Evolutionary conservation across 2,797 vertebrate species (phyloP).

Genomic region (Pseudochaenichthys georgianus): DNA sequence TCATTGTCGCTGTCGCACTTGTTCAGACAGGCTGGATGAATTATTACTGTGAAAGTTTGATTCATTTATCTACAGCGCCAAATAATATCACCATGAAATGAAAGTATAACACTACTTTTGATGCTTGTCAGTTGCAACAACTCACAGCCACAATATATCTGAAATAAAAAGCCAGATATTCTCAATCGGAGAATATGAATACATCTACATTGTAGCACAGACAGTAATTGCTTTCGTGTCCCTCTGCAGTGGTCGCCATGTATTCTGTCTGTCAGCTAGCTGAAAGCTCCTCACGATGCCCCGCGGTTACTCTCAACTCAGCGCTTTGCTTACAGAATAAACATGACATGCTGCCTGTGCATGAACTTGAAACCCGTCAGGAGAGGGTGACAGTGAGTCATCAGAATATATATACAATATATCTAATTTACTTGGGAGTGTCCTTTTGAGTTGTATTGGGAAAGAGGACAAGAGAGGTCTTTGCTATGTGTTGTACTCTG

Average conservation of each 20-base stretch:
- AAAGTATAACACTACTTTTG: constrained; percentile 9
- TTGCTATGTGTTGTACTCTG: constrained; percentile 41
- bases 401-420: constrained; percentile 40
- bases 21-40: constrained; percentile 39
- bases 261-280: constrained; percentile 46
- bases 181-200: constrained; percentile 12
- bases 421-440: not conserved
- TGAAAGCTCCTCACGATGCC: constrained; percentile 35
- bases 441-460: constrained; percentile 21
- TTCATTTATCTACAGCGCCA: constrained; percentile 16
- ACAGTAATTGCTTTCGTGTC: constrained; percentile 30
- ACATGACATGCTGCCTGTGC: constrained; percentile 35
- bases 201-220: constrained; percentile 13
- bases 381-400: constrained; percentile 45
- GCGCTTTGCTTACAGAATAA: constrained; percentile 47
- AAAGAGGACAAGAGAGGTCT: constrained; percentile 6
- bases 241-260: constrained; percentile 19
- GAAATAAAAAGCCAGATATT: constrained; percentile 14
- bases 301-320: constrained; percentile 39
- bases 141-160: not conserved
- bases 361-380: constrained; percentile 3
- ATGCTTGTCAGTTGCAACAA: constrained; percentile 8
- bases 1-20: not conserved
- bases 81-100: constrained; percentile 22
- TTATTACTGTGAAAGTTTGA: constrained; percentile 41